Conservation (phyloP, 2,113 vertebrate genomes). For the Sterna hirundo region DNA sequence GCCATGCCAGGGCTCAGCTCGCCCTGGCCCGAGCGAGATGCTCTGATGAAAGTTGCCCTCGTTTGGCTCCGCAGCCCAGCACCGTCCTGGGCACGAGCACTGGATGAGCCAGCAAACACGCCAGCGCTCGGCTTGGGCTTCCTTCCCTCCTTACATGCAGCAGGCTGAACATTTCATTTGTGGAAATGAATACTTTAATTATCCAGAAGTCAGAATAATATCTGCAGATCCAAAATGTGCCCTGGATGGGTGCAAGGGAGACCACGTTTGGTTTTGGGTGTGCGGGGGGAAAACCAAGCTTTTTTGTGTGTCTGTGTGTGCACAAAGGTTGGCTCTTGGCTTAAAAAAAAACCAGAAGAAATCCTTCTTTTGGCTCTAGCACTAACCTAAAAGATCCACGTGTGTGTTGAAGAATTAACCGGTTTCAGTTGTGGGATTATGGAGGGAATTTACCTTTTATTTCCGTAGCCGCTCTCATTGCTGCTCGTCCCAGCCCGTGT, state of each 20-base stretch:
- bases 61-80: not conserved
- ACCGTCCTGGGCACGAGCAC: not conserved
- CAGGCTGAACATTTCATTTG: not conserved
- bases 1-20: not conserved
- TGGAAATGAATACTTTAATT: not conserved
- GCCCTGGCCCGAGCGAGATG: not conserved
- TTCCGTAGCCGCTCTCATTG: not conserved
- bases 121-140: not conserved
- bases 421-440: not conserved
- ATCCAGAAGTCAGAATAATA: not conserved
- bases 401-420: not conserved
- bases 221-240: not conserved
- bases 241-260: not conserved
- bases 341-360: not conserved
- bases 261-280: fast-evolving
- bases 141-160: not conserved
- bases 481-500: not conserved
- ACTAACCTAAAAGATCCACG: not conserved
- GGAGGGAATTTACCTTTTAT: constrained; percentile 6
- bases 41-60: not conserved
- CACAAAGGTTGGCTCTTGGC: not conserved
- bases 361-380: not conserved
- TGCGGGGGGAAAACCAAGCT: not conserved
- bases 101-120: not conserved
- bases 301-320: not conserved